Percentiles rank a stretch among this genome's conserved stretches.
Conservation (phyloP, 2,797 vertebrate species). For the Mus spretus region DNA sequence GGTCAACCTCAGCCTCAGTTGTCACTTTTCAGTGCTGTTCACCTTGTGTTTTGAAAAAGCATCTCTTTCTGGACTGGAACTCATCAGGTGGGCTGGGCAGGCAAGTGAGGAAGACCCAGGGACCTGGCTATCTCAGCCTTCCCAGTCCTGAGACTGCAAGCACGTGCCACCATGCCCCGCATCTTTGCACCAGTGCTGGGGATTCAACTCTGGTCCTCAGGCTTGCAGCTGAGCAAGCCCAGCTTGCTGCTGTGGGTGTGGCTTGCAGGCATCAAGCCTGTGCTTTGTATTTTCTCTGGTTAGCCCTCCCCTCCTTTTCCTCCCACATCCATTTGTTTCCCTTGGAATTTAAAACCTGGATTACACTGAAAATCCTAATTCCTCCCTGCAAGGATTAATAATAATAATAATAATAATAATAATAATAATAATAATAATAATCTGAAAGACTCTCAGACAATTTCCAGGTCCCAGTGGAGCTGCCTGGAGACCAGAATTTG, state of each 20-base stretch:
- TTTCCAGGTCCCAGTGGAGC: background rate
- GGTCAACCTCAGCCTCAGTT: background rate
- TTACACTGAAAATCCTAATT: background rate
- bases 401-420: background rate
- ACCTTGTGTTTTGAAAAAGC: background rate
- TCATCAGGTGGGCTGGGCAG: background rate
- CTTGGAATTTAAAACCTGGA: background rate
- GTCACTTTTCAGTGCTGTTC: background rate
- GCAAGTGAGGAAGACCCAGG: background rate
- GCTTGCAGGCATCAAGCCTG: accelerated
- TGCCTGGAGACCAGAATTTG: background rate
- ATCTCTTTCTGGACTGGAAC: background rate
- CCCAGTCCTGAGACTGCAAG: background rate
- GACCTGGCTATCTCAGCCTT: background rate
- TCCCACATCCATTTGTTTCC: background rate
- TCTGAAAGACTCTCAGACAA: background rate
- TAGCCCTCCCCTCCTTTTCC: background rate
- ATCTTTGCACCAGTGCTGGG: background rate
- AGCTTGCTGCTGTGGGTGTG: background rate
- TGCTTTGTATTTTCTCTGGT: background rate
- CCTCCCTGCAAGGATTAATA: background rate
- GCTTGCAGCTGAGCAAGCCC: background rate
- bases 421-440: background rate
- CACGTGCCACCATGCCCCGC: background rate
- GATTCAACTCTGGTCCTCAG: too few species aligned